phyloP scores from a whole-genome alignment of 2,797 vertebrate genomes.

The Danionella dracula region DNA sequence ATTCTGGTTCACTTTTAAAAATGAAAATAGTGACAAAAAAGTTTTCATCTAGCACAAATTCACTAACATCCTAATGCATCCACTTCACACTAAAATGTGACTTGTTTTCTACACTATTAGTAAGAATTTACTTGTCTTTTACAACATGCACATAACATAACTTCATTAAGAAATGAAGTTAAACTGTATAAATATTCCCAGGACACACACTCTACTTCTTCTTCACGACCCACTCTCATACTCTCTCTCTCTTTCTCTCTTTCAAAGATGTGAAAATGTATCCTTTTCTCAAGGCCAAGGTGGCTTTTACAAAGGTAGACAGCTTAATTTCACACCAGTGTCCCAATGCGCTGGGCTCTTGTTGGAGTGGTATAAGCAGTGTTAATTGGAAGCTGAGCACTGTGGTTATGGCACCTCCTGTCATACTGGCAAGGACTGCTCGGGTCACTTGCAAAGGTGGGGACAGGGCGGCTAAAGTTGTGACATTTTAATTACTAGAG shows the following conservation, averaged over 20 bases:
- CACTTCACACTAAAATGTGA: too few species aligned
- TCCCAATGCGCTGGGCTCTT: slow-evolving; percentile 7
- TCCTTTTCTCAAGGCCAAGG: slow-evolving; percentile 19
- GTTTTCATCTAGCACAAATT: too few species aligned
- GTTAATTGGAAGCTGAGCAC: slow-evolving; percentile 69
- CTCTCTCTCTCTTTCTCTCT: not conserved
- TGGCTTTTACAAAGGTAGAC: slow-evolving; percentile 36
- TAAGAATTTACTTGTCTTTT: too few species aligned
- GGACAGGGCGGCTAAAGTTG: slow-evolving; percentile 35
- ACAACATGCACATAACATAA: too few species aligned
- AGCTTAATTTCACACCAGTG: slow-evolving; percentile 35
- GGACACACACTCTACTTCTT: not conserved
- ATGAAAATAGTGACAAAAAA: too few species aligned
- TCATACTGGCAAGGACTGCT: slow-evolving; percentile 49
- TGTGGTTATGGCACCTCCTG: slow-evolving; percentile 52
- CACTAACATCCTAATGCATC: too few species aligned
- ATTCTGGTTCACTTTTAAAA: too few species aligned
- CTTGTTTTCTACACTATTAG: too few species aligned
- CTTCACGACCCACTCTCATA: not conserved
- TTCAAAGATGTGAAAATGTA: slow-evolving; percentile 3
- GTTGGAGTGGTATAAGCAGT: slow-evolving; percentile 45
- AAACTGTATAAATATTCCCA: too few species aligned
- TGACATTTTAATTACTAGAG: slow-evolving; percentile 67
- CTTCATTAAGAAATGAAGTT: too few species aligned
- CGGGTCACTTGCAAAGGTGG: slow-evolving; percentile 49